phyloP scores from a whole-genome alignment of 2,113 vertebrate genomes.

The Syngnathus floridae region DNA sequence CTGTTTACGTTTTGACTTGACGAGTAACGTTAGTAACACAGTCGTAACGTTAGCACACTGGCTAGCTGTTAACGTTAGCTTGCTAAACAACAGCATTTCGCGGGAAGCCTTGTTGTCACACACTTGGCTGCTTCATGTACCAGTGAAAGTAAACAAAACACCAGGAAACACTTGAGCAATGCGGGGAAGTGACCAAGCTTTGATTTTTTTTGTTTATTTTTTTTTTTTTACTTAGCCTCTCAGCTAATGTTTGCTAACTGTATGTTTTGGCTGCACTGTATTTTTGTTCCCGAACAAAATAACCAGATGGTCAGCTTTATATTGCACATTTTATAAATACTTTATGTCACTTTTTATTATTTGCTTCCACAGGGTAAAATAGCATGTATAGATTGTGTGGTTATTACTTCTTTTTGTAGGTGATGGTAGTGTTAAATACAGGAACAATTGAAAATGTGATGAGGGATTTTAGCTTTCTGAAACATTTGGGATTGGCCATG shows the following conservation, averaged over 20 bases:
- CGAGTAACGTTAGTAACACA: constrained; percentile 39
- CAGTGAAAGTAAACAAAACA: constrained; percentile 22
- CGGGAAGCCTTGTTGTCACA: constrained; percentile 58
- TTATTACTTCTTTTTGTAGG: neutral
- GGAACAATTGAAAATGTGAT: neutral
- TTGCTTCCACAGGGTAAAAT: neutral
- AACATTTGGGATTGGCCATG: neutral
- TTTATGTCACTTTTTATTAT: neutral
- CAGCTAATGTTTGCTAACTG: constrained; percentile 65
- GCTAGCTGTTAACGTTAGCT: constrained; percentile 44
- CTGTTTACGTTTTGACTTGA: constrained; percentile 61
- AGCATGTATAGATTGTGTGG: neutral
- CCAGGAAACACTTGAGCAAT: constrained; percentile 7
- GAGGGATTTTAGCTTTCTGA: neutral
- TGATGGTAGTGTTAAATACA: neutral
- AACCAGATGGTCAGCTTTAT: constrained; percentile 19
- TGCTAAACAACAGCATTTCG: constrained; percentile 55
- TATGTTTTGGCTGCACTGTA: constrained; percentile 60
- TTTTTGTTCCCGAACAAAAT: constrained; percentile 57
- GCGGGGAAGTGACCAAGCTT: constrained; percentile 11
- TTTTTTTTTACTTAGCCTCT: constrained; percentile 25
- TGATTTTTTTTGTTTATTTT: neutral
- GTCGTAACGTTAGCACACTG: constrained; percentile 44
- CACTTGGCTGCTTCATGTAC: constrained; percentile 8
- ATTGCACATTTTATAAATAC: neutral